Base-by-base conservation (phyloP, 2,797 vertebrate species). In the Threskiornis aethiopicus region DNA sequence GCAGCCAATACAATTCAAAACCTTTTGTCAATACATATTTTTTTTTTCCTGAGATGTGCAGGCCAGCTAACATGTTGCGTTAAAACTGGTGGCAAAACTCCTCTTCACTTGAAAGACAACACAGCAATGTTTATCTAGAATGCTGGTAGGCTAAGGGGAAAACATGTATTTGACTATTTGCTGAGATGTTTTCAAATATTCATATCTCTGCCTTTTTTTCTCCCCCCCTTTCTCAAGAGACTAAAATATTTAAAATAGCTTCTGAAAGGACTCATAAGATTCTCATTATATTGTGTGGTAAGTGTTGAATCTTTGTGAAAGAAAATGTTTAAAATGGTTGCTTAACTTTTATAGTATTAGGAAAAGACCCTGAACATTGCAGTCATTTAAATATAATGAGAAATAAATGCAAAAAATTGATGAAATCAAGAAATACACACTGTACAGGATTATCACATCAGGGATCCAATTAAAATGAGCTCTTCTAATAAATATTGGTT, bases 401-500 rank as follows among this genome's bases (percentile, higher is more conserved):
- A 97, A 97, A 97, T 97, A 96, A 97, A 97, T 96, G 66, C 84
- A 97, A 96, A 96, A 97, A 96, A 83, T 44, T 13, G 93, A 94
- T 97, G 96, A 96, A 97, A 97, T 86, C 78, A 92, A 89, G 97
- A 93, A 97, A 95, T 96, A 70, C 77, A 83, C 82, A 95, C 87
- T 95, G 85, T 96, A 95, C 9, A 2, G 94, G 91, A 95, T 97
- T 94, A 96, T 97, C 97, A 87, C 97, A 96, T 98, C 96, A 97
- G 96, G 97, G 97, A 97, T 97, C 97, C 96, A 98, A 97, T 97
- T 98, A 98, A 97, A 98, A 96, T 49, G 55, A 97, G 54, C 55
- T 96, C 91, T 97, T 96, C 89, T 97, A 97, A 97, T 98, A 98
- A 98, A 98, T 98, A 98, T 97, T 98, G 94, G 97, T 96, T 98